Evolutionary conservation across 2,888 invertebrate genomes (phyloP).

Genomic region (Diarsia rubi): DNA sequence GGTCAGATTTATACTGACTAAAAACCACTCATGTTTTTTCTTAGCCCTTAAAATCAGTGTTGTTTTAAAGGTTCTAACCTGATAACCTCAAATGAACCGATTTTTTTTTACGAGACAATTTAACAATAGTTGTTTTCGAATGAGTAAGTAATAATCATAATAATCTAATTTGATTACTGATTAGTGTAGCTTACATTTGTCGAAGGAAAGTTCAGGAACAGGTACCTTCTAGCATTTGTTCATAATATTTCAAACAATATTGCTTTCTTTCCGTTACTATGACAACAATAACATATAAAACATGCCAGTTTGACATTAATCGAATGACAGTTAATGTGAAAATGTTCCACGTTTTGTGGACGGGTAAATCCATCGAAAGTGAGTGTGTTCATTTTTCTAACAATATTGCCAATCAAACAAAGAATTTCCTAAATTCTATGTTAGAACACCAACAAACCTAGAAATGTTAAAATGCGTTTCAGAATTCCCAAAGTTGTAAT

Average conservation of each 20-base stretch:
- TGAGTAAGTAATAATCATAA: background rate
- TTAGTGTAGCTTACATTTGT: slow-evolving; percentile 15
- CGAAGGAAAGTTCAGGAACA: background rate
- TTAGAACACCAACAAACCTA: slow-evolving; percentile 5
- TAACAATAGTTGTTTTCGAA: background rate
- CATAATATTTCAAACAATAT: background rate
- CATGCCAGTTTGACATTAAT: background rate
- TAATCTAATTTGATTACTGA: background rate
- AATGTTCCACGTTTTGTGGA: slow-evolving; percentile 3
- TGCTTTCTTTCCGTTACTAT: slow-evolving; percentile 42
- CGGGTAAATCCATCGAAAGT: background rate
- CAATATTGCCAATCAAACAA: background rate
- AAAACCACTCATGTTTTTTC: too few species aligned
- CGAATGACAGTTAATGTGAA: slow-evolving; percentile 14
- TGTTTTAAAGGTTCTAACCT: slow-evolving; percentile 30
- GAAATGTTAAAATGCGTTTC: slow-evolving; percentile 49
- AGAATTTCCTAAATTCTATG: background rate
- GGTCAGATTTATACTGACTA: too few species aligned
- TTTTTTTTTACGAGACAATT: background rate
- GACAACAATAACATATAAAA: slow-evolving; percentile 42
- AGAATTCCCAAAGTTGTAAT: background rate
- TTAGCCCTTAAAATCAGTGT: background rate
- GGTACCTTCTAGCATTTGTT: background rate
- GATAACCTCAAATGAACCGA: slow-evolving; percentile 34
- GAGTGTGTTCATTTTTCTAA: background rate